Evolutionary conservation across 1,140 invertebrate genomes (phyloP).

Genomic region (Heterodera carotae): DNA sequence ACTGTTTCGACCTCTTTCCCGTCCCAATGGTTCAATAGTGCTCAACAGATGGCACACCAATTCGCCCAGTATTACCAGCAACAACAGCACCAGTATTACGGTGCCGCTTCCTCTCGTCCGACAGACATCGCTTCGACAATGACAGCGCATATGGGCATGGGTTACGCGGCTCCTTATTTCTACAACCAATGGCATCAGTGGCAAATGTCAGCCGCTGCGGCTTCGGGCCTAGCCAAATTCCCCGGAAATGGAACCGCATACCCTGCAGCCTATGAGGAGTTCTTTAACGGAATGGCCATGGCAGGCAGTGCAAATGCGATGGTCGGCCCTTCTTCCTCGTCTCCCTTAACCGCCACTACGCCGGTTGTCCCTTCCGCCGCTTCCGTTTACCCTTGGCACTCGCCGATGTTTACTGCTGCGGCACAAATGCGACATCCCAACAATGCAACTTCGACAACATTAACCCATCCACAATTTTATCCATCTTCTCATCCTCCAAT

Average conservation of each 20-base stretch:
- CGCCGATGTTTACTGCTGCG: background rate
- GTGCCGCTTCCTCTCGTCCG: background rate
- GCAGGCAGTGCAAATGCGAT: background rate
- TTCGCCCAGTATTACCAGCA: conserved; percentile 30
- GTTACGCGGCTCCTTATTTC: conserved; percentile 15
- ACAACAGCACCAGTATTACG: conserved; percentile 23
- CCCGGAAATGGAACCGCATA: background rate
- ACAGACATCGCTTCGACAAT: background rate
- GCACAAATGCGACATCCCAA: background rate
- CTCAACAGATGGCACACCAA: conserved; percentile 14
- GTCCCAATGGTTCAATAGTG: conserved; percentile 22
- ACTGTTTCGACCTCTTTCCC: background rate
- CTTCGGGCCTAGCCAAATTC: background rate
- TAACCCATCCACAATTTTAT: no score
- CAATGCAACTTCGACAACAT: background rate
- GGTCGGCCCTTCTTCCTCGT: conserved; percentile 5
- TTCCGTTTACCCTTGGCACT: background rate
- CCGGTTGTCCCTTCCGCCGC: background rate
- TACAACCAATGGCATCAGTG: conserved; percentile 28
- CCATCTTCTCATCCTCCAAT: conserved; percentile 8
- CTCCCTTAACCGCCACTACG: background rate
- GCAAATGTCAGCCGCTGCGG: conserved; percentile 26
- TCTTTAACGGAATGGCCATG: conserved; percentile 10
- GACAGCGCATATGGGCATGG: conserved; percentile 16
- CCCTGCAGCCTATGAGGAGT: background rate